Conservation (phyloP, 2,888 invertebrate genomes). For the Theodoxus fluviatilis region DNA sequence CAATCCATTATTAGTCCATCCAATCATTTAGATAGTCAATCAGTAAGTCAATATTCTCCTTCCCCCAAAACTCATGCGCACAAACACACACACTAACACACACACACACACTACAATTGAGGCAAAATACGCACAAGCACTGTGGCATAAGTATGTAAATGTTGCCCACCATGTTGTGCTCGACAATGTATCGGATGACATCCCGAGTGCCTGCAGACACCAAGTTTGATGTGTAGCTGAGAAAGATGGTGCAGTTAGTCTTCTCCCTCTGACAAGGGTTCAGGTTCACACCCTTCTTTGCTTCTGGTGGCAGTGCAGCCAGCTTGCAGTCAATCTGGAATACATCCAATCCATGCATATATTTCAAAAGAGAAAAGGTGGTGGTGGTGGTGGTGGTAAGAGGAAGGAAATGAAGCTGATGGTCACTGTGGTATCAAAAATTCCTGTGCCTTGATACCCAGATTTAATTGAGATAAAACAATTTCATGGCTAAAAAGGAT, state of each 20-base stretch:
- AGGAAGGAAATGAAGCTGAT: too few relatives aligned
- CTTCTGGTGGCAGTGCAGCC: constrained; percentile 74
- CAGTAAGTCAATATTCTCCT: neutral
- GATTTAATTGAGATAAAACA: too few relatives aligned
- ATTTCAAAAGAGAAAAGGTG: neutral
- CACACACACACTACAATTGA: too few relatives aligned
- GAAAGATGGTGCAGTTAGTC: constrained; percentile 86
- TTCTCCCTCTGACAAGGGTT: constrained; percentile 70
- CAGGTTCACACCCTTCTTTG: constrained; percentile 75
- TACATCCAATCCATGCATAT: neutral
- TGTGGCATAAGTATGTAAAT: too few relatives aligned
- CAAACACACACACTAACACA: too few relatives aligned
- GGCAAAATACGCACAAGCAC: too few relatives aligned
- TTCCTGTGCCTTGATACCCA: too few relatives aligned
- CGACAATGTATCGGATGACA: constrained; percentile 83
- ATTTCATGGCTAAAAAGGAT: too few relatives aligned
- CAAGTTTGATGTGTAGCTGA: constrained; percentile 97
- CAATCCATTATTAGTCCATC: too few relatives aligned
- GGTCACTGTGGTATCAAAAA: too few relatives aligned
- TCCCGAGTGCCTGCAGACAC: constrained; percentile 94
- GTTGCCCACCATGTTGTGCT: constrained; percentile 77
- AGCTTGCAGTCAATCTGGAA: constrained; percentile 75
- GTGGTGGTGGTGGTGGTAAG: too few relatives aligned
- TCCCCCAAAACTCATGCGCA: neutral
- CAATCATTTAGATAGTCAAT: neutral